Percentiles rank a stretch among this genome's conserved stretches.
Evolutionary conservation across 2,888 invertebrate species (phyloP).

Genomic region (Endomychus coccineus): DNA sequence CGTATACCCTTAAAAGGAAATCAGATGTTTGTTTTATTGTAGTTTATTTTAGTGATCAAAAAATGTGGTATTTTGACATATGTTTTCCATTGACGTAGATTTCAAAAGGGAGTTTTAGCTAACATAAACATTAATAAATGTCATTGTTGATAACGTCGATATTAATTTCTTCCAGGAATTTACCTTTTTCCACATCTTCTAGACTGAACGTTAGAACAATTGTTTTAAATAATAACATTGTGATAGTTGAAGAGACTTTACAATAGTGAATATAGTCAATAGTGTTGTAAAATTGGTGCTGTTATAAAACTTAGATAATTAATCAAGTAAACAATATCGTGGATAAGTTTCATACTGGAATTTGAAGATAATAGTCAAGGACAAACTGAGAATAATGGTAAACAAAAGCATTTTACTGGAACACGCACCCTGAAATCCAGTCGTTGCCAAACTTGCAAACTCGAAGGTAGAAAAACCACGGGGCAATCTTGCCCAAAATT

Average conservation of each 20-base stretch:
- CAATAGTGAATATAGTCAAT: too few species aligned
- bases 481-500: constrained; percentile 45
- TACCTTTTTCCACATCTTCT: too few species aligned
- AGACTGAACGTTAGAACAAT: too few species aligned
- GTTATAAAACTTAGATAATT: too few species aligned
- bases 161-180: too few species aligned
- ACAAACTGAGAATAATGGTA: constrained; percentile 35
- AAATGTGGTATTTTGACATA: constrained; percentile 19
- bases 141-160: too few species aligned
- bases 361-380: constrained; percentile 35
- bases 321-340: too few species aligned
- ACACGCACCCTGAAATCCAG: constrained; percentile 30
- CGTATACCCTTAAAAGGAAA: too few species aligned
- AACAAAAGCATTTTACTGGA: constrained; percentile 23
- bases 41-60: constrained; percentile 20
- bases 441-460: constrained; percentile 36
- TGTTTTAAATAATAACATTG: too few species aligned
- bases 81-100: constrained; percentile 14
- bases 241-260: too few species aligned
- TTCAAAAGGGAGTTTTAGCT: constrained; percentile 11
- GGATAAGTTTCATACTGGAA: constrained; percentile 40
- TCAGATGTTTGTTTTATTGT: constrained; percentile 13
- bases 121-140: too few species aligned
- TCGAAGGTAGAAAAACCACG: constrained; percentile 39
- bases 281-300: too few species aligned